Evolutionary conservation across 1,140 invertebrate species (phyloP).

Genomic region (Bradysia coprophila): DNA sequence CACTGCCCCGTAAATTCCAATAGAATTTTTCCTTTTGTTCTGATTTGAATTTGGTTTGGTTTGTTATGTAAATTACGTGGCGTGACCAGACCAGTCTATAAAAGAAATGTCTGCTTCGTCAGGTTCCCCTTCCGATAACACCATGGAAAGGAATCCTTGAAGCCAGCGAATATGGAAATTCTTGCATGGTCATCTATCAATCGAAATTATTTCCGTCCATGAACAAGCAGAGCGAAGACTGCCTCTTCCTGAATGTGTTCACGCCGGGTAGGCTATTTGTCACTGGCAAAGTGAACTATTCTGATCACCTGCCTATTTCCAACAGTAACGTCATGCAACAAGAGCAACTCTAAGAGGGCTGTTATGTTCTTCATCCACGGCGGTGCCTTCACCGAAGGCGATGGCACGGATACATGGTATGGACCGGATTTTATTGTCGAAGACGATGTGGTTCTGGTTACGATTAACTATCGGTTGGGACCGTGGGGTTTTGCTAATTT

Average conservation of each 20-base stretch:
- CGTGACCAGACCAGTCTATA: too few relatives aligned
- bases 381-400: conserved; percentile 34
- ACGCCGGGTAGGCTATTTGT: conserved; percentile 8
- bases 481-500: conserved; percentile 36
- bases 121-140: too few relatives aligned
- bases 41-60: too few relatives aligned
- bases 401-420: conserved; percentile 29
- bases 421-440: conserved; percentile 42
- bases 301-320: not conserved
- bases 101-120: too few relatives aligned
- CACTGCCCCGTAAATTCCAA: too few relatives aligned
- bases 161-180: too few relatives aligned
- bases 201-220: too few relatives aligned
- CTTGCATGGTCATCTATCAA: too few relatives aligned
- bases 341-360: conserved; percentile 6
- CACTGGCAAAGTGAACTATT: not conserved
- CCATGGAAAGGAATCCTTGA: too few relatives aligned
- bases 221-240: conserved; percentile 12
- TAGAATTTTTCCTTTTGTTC: too few relatives aligned
- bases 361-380: too few relatives aligned
- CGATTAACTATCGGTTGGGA: conserved; percentile 44
- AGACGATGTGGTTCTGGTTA: conserved; percentile 42
- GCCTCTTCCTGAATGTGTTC: conserved; percentile 19
- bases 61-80: too few relatives aligned
- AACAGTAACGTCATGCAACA: not conserved